Conservation (phyloP, 2,797 vertebrate species). For the Capromys pilorides region DNA sequence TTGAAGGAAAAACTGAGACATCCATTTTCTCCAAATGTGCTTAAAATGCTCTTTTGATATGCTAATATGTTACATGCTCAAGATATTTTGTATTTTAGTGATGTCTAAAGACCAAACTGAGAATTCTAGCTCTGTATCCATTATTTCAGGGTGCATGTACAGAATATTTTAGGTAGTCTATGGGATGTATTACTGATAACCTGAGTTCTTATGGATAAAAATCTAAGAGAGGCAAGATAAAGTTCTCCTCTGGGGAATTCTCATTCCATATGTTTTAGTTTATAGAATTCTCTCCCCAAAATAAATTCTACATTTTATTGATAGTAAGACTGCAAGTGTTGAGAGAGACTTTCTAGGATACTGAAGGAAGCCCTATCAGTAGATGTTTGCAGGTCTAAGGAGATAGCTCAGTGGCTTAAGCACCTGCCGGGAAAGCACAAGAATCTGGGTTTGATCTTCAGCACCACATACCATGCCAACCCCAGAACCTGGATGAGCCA, state of each 20-base stretch:
- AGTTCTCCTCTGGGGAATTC: neutral
- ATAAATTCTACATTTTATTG: neutral
- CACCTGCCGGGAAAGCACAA: no score
- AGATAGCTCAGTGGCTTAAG: no score
- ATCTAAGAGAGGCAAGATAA: neutral
- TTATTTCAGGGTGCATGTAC: neutral
- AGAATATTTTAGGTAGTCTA: neutral
- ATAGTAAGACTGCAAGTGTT: neutral
- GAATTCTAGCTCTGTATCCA: neutral
- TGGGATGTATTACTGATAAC: neutral
- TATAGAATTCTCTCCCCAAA: neutral
- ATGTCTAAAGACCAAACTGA: slow-evolving; percentile 29
- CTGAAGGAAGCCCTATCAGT: neutral
- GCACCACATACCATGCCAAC: no score
- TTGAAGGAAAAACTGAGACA: neutral
- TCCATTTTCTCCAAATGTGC: neutral
- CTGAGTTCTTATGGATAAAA: neutral
- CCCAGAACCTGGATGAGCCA: no score
- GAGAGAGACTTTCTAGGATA: neutral
- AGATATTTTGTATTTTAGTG: slow-evolving; percentile 14
- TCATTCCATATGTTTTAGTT: neutral
- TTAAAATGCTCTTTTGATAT: slow-evolving; percentile 1
- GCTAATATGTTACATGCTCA: neutral
- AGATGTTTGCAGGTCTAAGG: neutral
- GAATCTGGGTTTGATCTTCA: no score